Evolutionary conservation across 2,797 vertebrate genomes (phyloP), one percentile per base, ranked within the genome.

Genomic region (Amazona ochrocephala): DNA sequence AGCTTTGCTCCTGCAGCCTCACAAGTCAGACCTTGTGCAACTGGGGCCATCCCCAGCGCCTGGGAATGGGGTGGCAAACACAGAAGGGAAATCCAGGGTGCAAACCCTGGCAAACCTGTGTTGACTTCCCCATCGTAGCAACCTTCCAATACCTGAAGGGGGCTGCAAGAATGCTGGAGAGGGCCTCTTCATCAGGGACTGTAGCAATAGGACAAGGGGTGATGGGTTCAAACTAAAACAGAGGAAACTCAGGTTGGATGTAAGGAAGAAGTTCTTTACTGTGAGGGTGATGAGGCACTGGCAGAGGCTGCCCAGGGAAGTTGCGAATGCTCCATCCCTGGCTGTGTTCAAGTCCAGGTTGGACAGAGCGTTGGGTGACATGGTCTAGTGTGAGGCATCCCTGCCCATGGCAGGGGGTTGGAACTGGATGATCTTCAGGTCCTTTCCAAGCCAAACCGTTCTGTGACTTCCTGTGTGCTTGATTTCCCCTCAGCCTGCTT

Each of bases 401-500:
- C 22, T 58, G n/a, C 56, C 21, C n/a, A 24, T 58, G n/a, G 22
- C 56, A 34, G 22, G n/a, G 56, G 22, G 9, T 16, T 58, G 56
- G 9, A 58, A 34, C 15, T 60, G 58, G 23, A 17, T 60, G 34
- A 60, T 37, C 23, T 37, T 37, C 37, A 60, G 58, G 58, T 37
- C 58, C 34, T 60, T 60, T 60, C 34, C 34, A 60, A 11, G 34
- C 10, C 56, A 60, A 60, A 60, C 14, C 15, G 5, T 24, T 26
- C 56, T 37, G 7, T 72, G 79, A 84, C 95, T 94, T 94, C 67
- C 80, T 22, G 30, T 77, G 84, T 65, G 11, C 95, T 91, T 5
- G 5, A 29, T 87, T 89, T 92, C 68, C 65, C 53, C 64, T 93
- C 75, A 76, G 87, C 90, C 85, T 95, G 32, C 80, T 95, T 90